Evolutionary conservation across 2,888 invertebrate genomes (phyloP).

Genomic region (Lithophane socia): DNA sequence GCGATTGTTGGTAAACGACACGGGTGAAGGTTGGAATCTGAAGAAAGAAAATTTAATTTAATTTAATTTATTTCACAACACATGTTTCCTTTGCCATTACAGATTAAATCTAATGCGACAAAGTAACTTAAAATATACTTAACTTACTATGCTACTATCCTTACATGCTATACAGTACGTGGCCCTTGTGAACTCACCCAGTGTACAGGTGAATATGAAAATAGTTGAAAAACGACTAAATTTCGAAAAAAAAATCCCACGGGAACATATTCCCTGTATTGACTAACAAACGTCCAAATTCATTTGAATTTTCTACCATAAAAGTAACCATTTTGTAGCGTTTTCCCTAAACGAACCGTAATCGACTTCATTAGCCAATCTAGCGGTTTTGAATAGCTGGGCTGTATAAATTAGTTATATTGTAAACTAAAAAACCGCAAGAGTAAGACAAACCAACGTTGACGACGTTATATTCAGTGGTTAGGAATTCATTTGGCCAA

Average conservation of each 20-base stretch:
- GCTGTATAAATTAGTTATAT: background rate
- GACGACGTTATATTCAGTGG: conserved; percentile 41
- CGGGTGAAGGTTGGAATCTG: too few relatives aligned
- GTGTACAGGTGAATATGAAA: too few relatives aligned
- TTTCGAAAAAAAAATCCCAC: background rate
- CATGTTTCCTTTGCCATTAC: too few relatives aligned
- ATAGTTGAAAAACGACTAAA: too few relatives aligned
- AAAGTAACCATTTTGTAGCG: background rate
- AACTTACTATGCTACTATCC: too few relatives aligned
- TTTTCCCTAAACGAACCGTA: background rate
- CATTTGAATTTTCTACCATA: background rate
- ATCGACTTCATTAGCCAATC: background rate
- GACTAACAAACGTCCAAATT: background rate
- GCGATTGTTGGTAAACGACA: too few relatives aligned
- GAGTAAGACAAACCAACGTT: conserved; percentile 40
- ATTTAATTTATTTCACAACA: too few relatives aligned
- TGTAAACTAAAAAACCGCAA: background rate
- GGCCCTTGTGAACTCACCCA: too few relatives aligned
- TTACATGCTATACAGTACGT: too few relatives aligned
- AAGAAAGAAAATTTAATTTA: too few relatives aligned
- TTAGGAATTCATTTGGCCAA: conserved; percentile 74
- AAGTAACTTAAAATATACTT: too few relatives aligned
- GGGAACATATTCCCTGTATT: background rate
- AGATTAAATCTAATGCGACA: too few relatives aligned
- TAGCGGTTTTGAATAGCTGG: background rate